phyloP scores from a whole-genome alignment of 1,140 invertebrate species.

The Megalonaias nervosa region DNA sequence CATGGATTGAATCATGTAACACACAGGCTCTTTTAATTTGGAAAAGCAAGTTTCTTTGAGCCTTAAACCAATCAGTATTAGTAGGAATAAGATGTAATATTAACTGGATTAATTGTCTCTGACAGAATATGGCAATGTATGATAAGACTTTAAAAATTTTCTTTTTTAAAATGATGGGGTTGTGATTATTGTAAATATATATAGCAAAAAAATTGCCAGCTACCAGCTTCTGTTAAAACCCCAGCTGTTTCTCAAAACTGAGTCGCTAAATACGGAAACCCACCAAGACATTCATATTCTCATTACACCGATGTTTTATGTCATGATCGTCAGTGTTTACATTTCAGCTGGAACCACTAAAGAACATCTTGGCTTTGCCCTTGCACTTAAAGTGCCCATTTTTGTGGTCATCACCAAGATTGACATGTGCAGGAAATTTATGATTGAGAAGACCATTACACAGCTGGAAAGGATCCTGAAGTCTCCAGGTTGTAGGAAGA shows the following conservation, averaged over 20 bases:
- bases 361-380: slow-evolving; percentile 96
- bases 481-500: slow-evolving; percentile 97
- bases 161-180: too few species aligned
- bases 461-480: slow-evolving; percentile 95
- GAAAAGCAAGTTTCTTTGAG: too few species aligned
- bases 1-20: too few species aligned
- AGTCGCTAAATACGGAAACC: not conserved
- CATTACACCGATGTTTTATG: not conserved
- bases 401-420: slow-evolving; percentile 99
- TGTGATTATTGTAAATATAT: too few species aligned
- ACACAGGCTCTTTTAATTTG: too few species aligned
- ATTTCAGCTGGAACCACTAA: slow-evolving; percentile 94
- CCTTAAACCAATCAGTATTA: too few species aligned
- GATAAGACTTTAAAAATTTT: too few species aligned
- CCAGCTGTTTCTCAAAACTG: not conserved
- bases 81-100: too few species aligned
- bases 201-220: too few species aligned
- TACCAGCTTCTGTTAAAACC: too few species aligned
- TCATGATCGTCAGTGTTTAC: slow-evolving; percentile 5
- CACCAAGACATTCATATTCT: not conserved
- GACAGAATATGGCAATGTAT: too few species aligned
- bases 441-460: slow-evolving; percentile 95
- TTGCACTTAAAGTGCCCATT: slow-evolving; percentile 97
- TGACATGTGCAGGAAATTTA: slow-evolving; percentile 98
- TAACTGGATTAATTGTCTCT: too few species aligned